Evolutionary conservation across 2,797 vertebrate species (phyloP).

Genomic region (Parotocinclus haroldoi): DNA sequence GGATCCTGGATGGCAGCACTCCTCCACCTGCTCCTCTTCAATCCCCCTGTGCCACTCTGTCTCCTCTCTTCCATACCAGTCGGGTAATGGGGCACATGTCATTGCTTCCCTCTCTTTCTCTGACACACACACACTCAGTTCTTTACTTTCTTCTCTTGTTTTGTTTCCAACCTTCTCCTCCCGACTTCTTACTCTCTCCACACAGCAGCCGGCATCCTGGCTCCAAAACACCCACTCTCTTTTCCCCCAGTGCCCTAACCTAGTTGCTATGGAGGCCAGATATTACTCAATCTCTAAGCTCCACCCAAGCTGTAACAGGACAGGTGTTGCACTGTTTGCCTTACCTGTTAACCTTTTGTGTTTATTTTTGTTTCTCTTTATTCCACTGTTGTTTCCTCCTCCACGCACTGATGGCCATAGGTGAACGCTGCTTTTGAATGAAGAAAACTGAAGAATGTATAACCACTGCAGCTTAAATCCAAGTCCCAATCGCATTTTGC

Average conservation of each 20-base stretch:
- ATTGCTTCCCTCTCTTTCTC: slow-evolving; percentile 53
- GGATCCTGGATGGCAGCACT: slow-evolving; percentile 56
- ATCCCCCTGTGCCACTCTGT: slow-evolving; percentile 56
- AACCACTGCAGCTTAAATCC: slow-evolving; percentile 40
- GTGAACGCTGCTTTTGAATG: slow-evolving; percentile 41
- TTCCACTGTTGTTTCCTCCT: slow-evolving; percentile 28
- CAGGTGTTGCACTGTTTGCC: slow-evolving; percentile 68
- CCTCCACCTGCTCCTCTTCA: slow-evolving; percentile 53
- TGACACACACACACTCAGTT: background rate
- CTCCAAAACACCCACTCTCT: slow-evolving; percentile 37
- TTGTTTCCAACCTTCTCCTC: background rate
- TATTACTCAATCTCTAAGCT: slow-evolving; percentile 64
- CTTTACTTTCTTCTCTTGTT: background rate
- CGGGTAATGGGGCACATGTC: slow-evolving; percentile 56
- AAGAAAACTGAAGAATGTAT: slow-evolving; percentile 68
- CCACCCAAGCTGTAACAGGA: slow-evolving; percentile 60
- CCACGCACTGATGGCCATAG: slow-evolving; percentile 52
- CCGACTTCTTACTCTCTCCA: slow-evolving; percentile 41
- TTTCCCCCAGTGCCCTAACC: slow-evolving; percentile 36
- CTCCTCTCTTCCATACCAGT: slow-evolving; percentile 52
- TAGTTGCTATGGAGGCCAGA: slow-evolving; percentile 68
- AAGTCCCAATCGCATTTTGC: slow-evolving; percentile 8
- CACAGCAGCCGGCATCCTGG: slow-evolving; percentile 59
- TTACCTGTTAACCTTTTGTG: slow-evolving; percentile 54
- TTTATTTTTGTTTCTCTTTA: slow-evolving; percentile 6